Base-by-base conservation (phyloP, 1,140 invertebrate species). In the Limonius californicus region DNA sequence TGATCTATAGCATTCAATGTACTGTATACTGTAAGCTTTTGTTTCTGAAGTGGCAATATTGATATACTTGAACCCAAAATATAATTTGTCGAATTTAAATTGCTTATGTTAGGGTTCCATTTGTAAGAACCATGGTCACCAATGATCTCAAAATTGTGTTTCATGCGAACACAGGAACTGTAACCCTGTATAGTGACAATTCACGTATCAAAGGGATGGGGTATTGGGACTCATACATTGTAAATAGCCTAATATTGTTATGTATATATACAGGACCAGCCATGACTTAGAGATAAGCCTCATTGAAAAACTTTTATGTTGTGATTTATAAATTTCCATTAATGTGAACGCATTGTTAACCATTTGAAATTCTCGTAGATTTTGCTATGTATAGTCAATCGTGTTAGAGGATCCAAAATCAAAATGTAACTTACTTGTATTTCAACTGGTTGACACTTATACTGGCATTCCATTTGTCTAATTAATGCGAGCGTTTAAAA, bases 1-100 rank as follows among this genome's bases (percentile, higher is more conserved):
- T 73, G 71, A 70, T 73, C 72, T 74, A 59, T 68, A 70, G 67
- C 68, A 73, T 73, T 70, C 66, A 74, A 72, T 72, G 69, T 72
- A 64, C 47, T 59, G 58, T 57, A 68, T 63, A 57, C 42, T 63
- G 57, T 54, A 55, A 59, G 58, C 50, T 39, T 54, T 14, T 56
- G 27, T 62, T 57, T 20, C 42, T 61, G 61, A 50, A 56, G 43
- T 57, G 56, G 55, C 27, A 66, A 56, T 59, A 57, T 63, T 47
- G 61, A 60, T 57, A 54, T 54, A 50, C 20, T 65, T 62, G n/a
- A n/a, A n/a, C n/a, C n/a, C n/a, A n/a, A n/a, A n/a, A n/a, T n/a
- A n/a, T n/a, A n/a, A n/a, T n/a, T n/a, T n/a, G n/a, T n/a, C n/a
- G n/a, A n/a, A n/a, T n/a, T n/a, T n/a, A 30, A 18, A 27, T 21